Conservation (phyloP, 1,140 invertebrate genomes). For the Andricus grossulariae region DNA sequence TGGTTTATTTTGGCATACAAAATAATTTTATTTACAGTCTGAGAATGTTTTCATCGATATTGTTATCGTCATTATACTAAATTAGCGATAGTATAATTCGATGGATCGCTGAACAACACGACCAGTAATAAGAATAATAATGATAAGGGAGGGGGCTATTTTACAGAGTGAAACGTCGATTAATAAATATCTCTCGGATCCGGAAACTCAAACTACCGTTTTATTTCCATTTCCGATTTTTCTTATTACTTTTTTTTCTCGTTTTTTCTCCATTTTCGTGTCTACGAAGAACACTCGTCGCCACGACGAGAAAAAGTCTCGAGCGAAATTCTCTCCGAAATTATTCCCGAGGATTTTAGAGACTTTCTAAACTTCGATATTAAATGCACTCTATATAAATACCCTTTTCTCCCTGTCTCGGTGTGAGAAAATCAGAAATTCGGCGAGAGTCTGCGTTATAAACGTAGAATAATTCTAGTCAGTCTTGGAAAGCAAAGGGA, state of each 20-base stretch:
- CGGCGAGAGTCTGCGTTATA: slow-evolving; percentile 10
- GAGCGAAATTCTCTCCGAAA: slow-evolving; percentile 35
- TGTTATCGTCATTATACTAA: slow-evolving; percentile 26
- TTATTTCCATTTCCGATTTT: slow-evolving; percentile 18
- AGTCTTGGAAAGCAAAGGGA: slow-evolving; percentile 21
- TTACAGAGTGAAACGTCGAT: slow-evolving; percentile 29
- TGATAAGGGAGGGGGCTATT: slow-evolving; percentile 15
- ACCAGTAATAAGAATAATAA: slow-evolving; percentile 22
- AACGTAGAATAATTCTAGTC: slow-evolving; percentile 30
- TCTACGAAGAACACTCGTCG: slow-evolving; percentile 40
- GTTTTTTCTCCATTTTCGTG: slow-evolving; percentile 35
- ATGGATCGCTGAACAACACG: slow-evolving; percentile 13
- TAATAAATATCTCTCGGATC: slow-evolving; percentile 25
- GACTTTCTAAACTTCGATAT: neutral
- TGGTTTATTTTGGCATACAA: slow-evolving; percentile 75
- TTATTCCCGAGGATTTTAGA: slow-evolving; percentile 18
- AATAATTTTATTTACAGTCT: slow-evolving; percentile 74
- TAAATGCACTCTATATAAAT: slow-evolving; percentile 13
- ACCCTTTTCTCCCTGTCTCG: neutral
- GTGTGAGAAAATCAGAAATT: slow-evolving; percentile 6
- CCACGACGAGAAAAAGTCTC: slow-evolving; percentile 38
- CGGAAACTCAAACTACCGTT: neutral
- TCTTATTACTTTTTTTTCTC: slow-evolving; percentile 34
- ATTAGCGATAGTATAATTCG: slow-evolving; percentile 28
- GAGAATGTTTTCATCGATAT: slow-evolving; percentile 42